Evolutionary conservation across 2,888 invertebrate species (phyloP).

Genomic region (Dyspetes luteomarginatus): DNA sequence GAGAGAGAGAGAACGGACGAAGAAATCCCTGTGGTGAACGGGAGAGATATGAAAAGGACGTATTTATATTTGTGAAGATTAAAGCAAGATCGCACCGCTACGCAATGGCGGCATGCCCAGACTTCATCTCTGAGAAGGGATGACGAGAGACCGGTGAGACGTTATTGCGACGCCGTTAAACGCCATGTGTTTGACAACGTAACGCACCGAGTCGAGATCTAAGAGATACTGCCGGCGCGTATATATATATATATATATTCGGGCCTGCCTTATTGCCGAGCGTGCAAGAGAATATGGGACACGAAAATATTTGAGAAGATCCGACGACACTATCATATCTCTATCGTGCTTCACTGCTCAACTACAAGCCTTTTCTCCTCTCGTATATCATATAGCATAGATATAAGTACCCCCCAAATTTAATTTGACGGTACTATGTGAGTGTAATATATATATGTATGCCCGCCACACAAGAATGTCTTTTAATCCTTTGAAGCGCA

Average conservation of each 20-base stretch:
- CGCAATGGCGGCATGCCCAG: slow-evolving; percentile 27
- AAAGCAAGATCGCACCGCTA: slow-evolving; percentile 59
- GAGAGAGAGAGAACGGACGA: slow-evolving; percentile 2
- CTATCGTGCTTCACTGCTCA: slow-evolving; percentile 45
- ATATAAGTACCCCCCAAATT: background rate
- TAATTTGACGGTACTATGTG: no score
- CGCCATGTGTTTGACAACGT: slow-evolving; percentile 82
- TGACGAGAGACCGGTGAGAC: slow-evolving; percentile 70
- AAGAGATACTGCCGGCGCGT: slow-evolving; percentile 68
- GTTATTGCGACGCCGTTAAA: slow-evolving; percentile 79
- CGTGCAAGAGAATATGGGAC: slow-evolving; percentile 74
- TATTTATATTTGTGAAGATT: slow-evolving; percentile 53
- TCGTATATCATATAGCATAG: slow-evolving; percentile 3
- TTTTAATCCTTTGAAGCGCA: background rate
- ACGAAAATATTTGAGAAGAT: slow-evolving; percentile 77
- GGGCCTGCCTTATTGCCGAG: slow-evolving; percentile 63
- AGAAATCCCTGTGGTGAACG: slow-evolving; percentile 56
- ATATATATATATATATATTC: no score
- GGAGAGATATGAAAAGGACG: slow-evolving; percentile 30
- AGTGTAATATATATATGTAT: no score
- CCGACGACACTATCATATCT: slow-evolving; percentile 61
- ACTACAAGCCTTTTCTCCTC: slow-evolving; percentile 29
- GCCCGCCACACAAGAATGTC: background rate
- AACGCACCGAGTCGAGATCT: slow-evolving; percentile 80
- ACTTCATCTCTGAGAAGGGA: slow-evolving; percentile 68